These are phyloP conservation scores for Prinia subflava DNA, from an alignment of 2,113 vertebrate species.

Conservation along the genomic window DNA sequence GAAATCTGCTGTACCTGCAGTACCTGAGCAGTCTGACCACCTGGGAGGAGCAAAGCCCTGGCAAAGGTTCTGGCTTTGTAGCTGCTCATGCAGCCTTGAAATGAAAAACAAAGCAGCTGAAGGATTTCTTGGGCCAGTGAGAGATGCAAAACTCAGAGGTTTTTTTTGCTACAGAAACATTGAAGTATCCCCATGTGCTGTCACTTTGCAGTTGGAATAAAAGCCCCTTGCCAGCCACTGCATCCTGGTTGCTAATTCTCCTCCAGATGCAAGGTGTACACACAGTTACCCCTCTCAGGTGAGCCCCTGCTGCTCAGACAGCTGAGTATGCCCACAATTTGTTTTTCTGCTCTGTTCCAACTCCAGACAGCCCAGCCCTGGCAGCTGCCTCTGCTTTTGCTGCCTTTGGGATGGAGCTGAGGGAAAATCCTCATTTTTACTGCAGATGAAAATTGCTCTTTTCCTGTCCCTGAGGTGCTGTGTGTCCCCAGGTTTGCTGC, in stretches of 20 bases:
- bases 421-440: not conserved
- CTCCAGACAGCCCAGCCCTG: not conserved
- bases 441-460: not conserved
- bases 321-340: not conserved
- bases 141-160: not conserved
- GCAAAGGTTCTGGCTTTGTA: not conserved
- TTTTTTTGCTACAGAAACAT: not conserved
- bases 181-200: rapidly evolving
- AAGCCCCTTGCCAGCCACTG: not conserved
- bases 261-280: not conserved
- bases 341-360: not conserved
- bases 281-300: rapidly evolving
- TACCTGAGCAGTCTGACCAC: not conserved
- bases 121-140: not conserved
- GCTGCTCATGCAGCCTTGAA: not conserved
- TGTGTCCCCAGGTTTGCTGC: not conserved
- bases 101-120: not conserved
- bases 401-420: not conserved
- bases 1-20: not conserved
- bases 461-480: not conserved
- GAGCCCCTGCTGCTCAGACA: not conserved
- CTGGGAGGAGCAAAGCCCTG: not conserved
- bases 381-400: not conserved
- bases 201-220: not conserved
- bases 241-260: not conserved